Conservation (phyloP, 1,140 invertebrate species). For the Reticulitermes speratus region DNA sequence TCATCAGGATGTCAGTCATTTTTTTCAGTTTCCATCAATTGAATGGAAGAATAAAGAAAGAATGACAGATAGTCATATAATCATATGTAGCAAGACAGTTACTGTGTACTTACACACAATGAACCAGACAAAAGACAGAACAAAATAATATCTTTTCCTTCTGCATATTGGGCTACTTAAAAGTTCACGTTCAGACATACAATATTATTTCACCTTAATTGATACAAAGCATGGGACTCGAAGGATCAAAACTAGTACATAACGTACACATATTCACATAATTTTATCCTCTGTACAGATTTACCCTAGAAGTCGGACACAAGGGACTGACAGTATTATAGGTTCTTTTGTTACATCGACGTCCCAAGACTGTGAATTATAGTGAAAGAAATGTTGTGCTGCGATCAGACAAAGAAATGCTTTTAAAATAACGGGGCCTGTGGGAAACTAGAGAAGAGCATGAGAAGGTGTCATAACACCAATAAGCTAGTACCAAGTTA, state of each 20-base stretch:
- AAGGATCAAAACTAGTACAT: not conserved
- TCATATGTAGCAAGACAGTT: not conserved
- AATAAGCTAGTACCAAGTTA: not conserved
- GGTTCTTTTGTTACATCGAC: not conserved
- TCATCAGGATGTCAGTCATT: slow-evolving; percentile 1
- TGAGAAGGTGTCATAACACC: not conserved
- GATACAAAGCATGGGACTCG: not conserved
- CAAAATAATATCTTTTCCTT: slow-evolving; percentile 1
- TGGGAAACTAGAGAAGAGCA: not conserved
- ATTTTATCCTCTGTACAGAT: not conserved
- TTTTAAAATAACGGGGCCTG: not conserved
- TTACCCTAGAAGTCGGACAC: not conserved
- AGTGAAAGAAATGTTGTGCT: not conserved
- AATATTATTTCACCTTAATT: not conserved
- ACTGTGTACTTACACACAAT: not conserved
- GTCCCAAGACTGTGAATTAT: not conserved
- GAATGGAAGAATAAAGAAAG: not conserved
- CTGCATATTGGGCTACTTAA: not conserved
- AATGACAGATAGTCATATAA: not conserved
- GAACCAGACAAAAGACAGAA: not conserved
- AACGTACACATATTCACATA: not conserved
- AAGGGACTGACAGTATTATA: not conserved
- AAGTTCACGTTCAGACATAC: not conserved
- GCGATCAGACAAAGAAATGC: no score
- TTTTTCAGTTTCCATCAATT: slow-evolving; percentile 16